Percentiles rank a stretch among this genome's conserved stretches.
Evolutionary conservation across 53 echinoderm and acorn worm species (phyloP).

Genomic region (Hippasteria phrygiana): DNA sequence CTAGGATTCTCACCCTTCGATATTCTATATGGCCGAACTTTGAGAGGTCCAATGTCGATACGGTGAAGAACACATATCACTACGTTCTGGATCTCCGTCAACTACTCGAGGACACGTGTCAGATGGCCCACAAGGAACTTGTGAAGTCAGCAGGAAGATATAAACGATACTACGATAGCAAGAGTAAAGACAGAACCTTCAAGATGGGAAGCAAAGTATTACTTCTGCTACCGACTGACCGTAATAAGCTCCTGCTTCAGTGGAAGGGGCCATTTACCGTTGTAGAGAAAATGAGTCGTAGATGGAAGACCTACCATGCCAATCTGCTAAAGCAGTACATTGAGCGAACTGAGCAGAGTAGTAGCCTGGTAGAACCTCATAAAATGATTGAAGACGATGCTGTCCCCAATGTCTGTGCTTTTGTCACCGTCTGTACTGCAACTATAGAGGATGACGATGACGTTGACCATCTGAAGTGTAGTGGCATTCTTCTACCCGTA

Average conservation of each 20-base stretch:
- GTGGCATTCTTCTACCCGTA: not conserved
- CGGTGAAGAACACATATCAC: conserved; percentile 56
- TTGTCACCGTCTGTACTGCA: not conserved
- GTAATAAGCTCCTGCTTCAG: conserved; percentile 68
- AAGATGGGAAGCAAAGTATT: conserved; percentile 72
- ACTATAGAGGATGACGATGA: not conserved
- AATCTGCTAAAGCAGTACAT: conserved; percentile 64
- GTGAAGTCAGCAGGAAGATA: conserved; percentile 49
- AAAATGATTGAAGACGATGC: not conserved
- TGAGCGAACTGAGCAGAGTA: not conserved
- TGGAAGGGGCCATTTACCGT: conserved; percentile 77
- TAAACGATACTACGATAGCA: conserved; percentile 56
- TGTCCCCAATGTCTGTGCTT: not conserved
- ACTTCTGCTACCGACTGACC: conserved; percentile 66
- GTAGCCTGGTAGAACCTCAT: not conserved
- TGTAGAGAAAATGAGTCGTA: conserved; percentile 33
- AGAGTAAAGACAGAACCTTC: conserved; percentile 35
- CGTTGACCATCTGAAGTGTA: not conserved
- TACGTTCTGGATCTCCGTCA: conserved; percentile 55
- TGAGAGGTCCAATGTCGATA: conserved; percentile 7
- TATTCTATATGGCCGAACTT: conserved; percentile 31
- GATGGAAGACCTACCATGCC: conserved; percentile 55
- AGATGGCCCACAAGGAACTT: conserved; percentile 38
- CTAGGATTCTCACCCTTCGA: conserved; percentile 55
- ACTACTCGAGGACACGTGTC: conserved; percentile 61